A percentile compares a stretch with the other conserved stretches of the same genome.
Evolutionary conservation across 2,797 vertebrate genomes (phyloP).

Genomic region (Dryobates pubescens): DNA sequence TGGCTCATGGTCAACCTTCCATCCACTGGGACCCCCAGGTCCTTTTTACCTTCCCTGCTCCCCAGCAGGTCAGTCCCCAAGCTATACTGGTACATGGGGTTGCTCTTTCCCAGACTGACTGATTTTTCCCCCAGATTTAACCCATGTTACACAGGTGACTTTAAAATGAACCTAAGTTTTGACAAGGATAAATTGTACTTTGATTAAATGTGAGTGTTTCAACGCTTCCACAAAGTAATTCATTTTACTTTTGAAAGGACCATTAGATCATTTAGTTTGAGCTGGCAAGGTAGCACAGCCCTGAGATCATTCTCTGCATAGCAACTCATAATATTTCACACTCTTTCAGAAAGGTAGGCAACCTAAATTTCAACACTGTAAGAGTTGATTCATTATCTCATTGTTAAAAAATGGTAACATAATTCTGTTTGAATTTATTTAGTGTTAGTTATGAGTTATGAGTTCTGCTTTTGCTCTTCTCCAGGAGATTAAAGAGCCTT

Average conservation of each 20-base stretch:
- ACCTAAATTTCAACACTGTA: neutral
- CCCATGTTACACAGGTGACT: neutral
- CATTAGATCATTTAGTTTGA: neutral
- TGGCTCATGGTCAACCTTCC: no score
- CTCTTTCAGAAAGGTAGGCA: neutral
- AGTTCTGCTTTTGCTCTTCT: neutral
- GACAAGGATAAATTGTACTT: neutral
- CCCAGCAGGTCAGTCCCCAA: no score
- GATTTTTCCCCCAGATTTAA: neutral
- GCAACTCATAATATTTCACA: neutral
- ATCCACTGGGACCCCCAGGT: no score
- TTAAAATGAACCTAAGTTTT: conserved; percentile 4
- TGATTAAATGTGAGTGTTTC: neutral
- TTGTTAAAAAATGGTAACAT: neutral
- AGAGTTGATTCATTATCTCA: neutral
- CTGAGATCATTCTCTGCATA: neutral
- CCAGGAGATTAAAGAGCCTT: neutral
- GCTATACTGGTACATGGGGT: no score
- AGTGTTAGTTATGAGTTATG: neutral
- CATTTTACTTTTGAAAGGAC: neutral
- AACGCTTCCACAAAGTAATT: neutral
- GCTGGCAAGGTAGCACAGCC: neutral
- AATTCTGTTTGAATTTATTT: neutral
- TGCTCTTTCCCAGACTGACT: neutral
- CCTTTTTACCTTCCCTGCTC: no score